A percentile compares a stretch with the other conserved stretches of the same genome.
These are phyloP conservation scores for Neodon shergylaensis DNA, from an alignment of 2,113 vertebrate species.

Conservation along the genomic window DNA sequence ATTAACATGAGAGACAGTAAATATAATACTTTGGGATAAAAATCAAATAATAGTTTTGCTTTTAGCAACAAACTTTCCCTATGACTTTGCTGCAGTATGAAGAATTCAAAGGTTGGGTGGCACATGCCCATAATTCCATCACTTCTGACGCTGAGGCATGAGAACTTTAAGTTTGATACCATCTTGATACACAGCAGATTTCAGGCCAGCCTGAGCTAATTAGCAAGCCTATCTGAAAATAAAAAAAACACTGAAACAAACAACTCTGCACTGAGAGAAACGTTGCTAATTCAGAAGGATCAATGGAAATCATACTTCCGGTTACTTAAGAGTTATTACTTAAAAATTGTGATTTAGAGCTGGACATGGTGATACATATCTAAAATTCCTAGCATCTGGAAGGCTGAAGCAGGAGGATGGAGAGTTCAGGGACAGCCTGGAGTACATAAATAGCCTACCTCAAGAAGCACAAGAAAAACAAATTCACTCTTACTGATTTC, in stretches of 20 bases:
- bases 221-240: not conserved
- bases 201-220: not conserved
- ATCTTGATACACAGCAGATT: not conserved
- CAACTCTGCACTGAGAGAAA: not conserved
- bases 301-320: not conserved
- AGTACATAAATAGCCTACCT: not conserved
- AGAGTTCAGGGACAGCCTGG: not conserved
- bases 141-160: not conserved
- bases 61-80: slow-evolving; percentile 31
- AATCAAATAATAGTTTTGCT: slow-evolving; percentile 23
- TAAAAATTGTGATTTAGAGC: slow-evolving; percentile 34
- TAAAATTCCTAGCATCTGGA: not conserved
- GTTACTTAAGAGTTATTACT: not conserved
- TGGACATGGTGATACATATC: not conserved
- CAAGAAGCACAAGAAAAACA: not conserved
- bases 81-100: not conserved
- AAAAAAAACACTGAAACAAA: not conserved
- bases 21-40: slow-evolving; percentile 23
- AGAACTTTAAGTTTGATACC: not conserved
- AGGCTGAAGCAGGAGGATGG: not conserved
- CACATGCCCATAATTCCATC: not conserved
- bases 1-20: slow-evolving; percentile 18
- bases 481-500: not conserved
- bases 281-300: not conserved
- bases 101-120: not conserved